Conservation (phyloP, 2,888 invertebrate species). For the Acrocyrtus sp. region DNA sequence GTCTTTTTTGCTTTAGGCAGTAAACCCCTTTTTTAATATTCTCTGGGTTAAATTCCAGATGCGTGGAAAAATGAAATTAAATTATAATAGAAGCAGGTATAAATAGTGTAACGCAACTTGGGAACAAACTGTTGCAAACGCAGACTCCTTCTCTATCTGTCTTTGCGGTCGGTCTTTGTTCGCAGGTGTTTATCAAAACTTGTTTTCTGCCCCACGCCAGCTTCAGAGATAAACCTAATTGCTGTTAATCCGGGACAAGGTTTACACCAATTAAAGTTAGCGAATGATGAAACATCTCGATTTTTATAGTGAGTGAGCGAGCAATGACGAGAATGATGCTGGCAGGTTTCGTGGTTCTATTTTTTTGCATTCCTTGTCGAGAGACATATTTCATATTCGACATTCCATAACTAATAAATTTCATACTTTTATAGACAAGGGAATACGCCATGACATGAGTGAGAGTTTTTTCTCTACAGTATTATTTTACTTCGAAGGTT, state of each 20-base stretch:
- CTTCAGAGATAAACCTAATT: not conserved
- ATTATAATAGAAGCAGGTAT: not conserved
- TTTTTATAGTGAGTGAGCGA: too few relatives aligned
- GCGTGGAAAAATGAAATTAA: not conserved
- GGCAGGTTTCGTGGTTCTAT: too few relatives aligned
- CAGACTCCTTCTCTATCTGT: conserved; percentile 8
- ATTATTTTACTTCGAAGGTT: too few relatives aligned
- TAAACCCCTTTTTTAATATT: not conserved
- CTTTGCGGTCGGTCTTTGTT: not conserved
- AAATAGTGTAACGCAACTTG: not conserved
- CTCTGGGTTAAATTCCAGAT: conserved; percentile 40
- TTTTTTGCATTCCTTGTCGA: too few relatives aligned
- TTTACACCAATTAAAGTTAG: conserved; percentile 32
- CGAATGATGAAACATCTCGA: conserved; percentile 18
- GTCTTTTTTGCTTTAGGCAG: not conserved
- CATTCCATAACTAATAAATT: too few relatives aligned
- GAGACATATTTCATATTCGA: too few relatives aligned
- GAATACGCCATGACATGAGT: too few relatives aligned
- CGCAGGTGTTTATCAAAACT: conserved; percentile 4
- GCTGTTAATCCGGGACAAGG: conserved; percentile 50
- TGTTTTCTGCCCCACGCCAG: not conserved
- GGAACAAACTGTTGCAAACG: not conserved
- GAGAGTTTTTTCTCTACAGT: too few relatives aligned
- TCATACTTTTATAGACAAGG: too few relatives aligned
- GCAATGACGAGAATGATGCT: too few relatives aligned